A percentile compares a stretch with the other conserved stretches of the same genome.
Conservation (phyloP, 1,140 invertebrate species). For the Argopecten irradians region DNA sequence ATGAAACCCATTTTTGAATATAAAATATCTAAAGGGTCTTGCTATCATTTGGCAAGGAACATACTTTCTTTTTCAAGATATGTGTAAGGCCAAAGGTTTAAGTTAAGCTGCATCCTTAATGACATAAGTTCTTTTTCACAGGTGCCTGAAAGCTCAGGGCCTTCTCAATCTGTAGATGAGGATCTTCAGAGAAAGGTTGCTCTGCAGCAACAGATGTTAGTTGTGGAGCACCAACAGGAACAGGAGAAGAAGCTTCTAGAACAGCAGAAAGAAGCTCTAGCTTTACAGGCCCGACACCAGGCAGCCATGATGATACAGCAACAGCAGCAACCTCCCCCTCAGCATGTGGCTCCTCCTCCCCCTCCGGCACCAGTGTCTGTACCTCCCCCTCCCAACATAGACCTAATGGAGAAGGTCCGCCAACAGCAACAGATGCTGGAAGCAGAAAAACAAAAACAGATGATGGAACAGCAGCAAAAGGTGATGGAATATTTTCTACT, state of each 20-base stretch:
- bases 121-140: too few relatives aligned
- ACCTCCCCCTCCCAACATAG: conserved; percentile 39
- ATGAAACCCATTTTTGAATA: too few relatives aligned
- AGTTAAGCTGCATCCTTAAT: too few relatives aligned
- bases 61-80: too few relatives aligned
- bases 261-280: conserved; percentile 40
- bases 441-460: conserved; percentile 64
- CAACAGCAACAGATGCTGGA: conserved; percentile 71
- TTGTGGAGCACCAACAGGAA: conserved; percentile 41
- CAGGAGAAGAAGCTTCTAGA: conserved; percentile 44
- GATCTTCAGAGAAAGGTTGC: conserved; percentile 49
- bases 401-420: conserved; percentile 68
- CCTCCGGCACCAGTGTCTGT: conserved; percentile 39
- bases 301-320: conserved; percentile 39
- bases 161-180: conserved; percentile 14
- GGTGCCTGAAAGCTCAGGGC: background rate
- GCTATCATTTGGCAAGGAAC: too few relatives aligned
- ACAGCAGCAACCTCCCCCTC: conserved; percentile 34
- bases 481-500: conserved; percentile 33
- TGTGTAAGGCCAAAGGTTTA: too few relatives aligned
- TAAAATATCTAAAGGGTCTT: too few relatives aligned
- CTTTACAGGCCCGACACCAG: background rate
- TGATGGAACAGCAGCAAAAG: conserved; percentile 60
- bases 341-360: conserved; percentile 26
- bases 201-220: conserved; percentile 50